Evolutionary conservation across 2,888 invertebrate species (phyloP).

Genomic region (Microctonus hyperodae): DNA sequence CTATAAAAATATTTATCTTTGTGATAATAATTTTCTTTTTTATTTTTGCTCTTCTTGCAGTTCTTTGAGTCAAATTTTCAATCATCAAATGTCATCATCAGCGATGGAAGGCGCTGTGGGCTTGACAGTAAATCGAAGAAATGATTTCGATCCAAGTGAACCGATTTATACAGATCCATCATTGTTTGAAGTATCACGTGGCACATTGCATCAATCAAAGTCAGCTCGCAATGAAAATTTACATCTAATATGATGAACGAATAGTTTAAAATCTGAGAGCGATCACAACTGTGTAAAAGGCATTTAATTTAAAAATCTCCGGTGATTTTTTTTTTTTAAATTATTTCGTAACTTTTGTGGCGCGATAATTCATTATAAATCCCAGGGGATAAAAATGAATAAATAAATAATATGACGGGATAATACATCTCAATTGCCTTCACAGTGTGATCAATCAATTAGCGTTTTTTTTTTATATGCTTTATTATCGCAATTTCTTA

Average conservation of each 20-base stretch:
- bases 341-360: neutral
- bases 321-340: no score
- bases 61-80: slow-evolving; percentile 56
- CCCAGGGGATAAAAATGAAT: neutral
- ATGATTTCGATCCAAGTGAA: slow-evolving; percentile 85
- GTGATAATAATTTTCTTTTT: slow-evolving; percentile 31
- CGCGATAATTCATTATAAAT: neutral
- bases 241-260: slow-evolving; percentile 52
- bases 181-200: slow-evolving; percentile 84
- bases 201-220: slow-evolving; percentile 71
- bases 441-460: slow-evolving; percentile 10
- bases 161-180: slow-evolving; percentile 94
- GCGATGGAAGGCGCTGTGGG: slow-evolving; percentile 65
- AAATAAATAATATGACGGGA: neutral
- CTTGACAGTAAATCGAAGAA: slow-evolving; percentile 65
- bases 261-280: slow-evolving; percentile 12
- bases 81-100: slow-evolving; percentile 60
- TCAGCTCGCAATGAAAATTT: slow-evolving; percentile 60
- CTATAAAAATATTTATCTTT: no score
- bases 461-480: slow-evolving; percentile 4
- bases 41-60: no score
- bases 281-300: neutral
- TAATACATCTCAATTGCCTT: neutral
- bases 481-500: neutral
- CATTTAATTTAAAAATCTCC: neutral